phyloP scores from a whole-genome alignment of 1,140 invertebrate genomes.

The Cyclargus thomasi region DNA sequence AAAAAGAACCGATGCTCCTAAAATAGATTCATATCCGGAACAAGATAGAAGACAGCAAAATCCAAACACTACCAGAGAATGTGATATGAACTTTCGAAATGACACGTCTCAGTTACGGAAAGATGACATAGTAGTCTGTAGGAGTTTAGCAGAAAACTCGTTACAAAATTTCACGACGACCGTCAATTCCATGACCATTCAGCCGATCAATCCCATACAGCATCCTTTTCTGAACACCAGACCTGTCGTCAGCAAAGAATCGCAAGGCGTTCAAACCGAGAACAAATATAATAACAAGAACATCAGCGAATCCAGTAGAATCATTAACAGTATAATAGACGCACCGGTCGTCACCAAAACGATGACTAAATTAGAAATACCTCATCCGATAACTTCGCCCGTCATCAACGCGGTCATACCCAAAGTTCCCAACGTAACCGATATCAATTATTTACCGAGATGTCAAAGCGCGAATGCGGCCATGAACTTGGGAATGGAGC shows the following conservation, averaged over 20 bases:
- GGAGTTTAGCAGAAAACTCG: constrained; percentile 54
- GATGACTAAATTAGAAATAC: constrained; percentile 63
- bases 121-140: constrained; percentile 58
- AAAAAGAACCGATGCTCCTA: constrained; percentile 48
- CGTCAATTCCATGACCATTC: constrained; percentile 62
- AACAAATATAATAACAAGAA: constrained; percentile 44
- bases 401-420: constrained; percentile 63
- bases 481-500: constrained; percentile 57
- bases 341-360: constrained; percentile 56
- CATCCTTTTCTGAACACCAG: constrained; percentile 57
- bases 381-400: constrained; percentile 65
- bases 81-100: constrained; percentile 51
- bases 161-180: constrained; percentile 51
- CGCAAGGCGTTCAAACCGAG: constrained; percentile 64
- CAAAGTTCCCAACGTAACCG: constrained; percentile 58
- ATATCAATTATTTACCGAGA: constrained; percentile 65
- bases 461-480: constrained; percentile 67
- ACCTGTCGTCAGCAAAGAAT: constrained; percentile 54
- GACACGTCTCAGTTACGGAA: constrained; percentile 49
- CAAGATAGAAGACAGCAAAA: constrained; percentile 46
- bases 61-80: constrained; percentile 48
- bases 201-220: constrained; percentile 53
- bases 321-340: constrained; percentile 44
- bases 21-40: constrained; percentile 49
- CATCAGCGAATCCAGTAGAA: constrained; percentile 44